Base-by-base conservation (phyloP, 2,797 vertebrate species). In the Enteromius mattozi region DNA sequence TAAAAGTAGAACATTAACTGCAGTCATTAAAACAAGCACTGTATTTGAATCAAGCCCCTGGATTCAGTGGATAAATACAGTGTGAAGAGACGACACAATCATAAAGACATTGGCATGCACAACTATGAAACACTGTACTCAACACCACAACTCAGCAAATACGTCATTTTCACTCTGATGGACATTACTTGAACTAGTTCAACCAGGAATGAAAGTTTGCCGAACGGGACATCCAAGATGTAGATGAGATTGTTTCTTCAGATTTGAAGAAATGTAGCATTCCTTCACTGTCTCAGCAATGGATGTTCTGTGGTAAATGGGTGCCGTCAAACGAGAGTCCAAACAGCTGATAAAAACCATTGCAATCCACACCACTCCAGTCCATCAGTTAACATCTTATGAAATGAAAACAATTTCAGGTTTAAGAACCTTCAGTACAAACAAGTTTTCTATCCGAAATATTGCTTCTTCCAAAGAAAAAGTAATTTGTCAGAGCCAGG, bases 41-140 rank as follows among this genome's bases (percentile, higher is more conserved):
- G 56, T 27, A 81, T 40, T 37, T 80, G 21, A 80, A 33, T 51
- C 30, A 80, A 56, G 66, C 8, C 33, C 69, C 68, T 35, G n/a
- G 40, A 72, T 33, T 61, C 65, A 70, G 21, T 21, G 59, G 4
- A 81, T 72, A n/a, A 75, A 75, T 51, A 82, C 70, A 82, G 59
- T 49, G 37, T 45, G 14, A 72, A 74, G 42, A 75, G 45, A 75
- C 45, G 2, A 75, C 69, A 63, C 69, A 63, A 69, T 72, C 19
- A 30, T 30, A 75, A 24, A 82, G 69, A 82, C 80, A 74, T 74
- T 13, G 0, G 80, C 80, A 82, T 82, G 80, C 80, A 74, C 68
- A 72, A 45, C 16, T 21, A 61, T 72, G 35, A 56, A 42, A 81
- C 65, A 54, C 63, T 80, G 33, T 27, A 80, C 65, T 54, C 47